Percentiles rank a stretch among this genome's conserved stretches.
phyloP scores from a whole-genome alignment of 2,113 vertebrate genomes.

The Cottus gobio region DNA sequence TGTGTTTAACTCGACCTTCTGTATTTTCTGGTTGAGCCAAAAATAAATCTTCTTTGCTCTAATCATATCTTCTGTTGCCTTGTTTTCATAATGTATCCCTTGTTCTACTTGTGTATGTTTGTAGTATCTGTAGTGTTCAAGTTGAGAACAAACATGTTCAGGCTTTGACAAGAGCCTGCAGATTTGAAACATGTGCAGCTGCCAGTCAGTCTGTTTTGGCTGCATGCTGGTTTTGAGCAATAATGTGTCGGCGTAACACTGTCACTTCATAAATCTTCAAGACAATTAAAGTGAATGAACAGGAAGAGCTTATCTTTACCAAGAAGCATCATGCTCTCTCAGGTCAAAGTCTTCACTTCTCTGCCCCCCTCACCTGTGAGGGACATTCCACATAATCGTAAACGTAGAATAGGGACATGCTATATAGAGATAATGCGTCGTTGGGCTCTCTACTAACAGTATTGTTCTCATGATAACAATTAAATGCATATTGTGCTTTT shows the following conservation, averaged over 20 bases:
- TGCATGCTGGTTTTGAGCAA: neutral
- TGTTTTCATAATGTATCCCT: neutral
- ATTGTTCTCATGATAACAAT: slow-evolving; percentile 1
- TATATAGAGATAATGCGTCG: neutral
- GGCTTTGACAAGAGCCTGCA: neutral
- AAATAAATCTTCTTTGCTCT: neutral
- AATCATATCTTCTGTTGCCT: neutral
- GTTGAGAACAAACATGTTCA: neutral
- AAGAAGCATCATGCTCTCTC: neutral
- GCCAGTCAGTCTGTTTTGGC: neutral
- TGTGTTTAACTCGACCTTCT: neutral
- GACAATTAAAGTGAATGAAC: neutral
- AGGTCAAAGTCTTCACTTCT: neutral
- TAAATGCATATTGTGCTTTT: neutral
- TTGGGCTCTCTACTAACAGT: neutral
- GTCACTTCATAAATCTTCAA: neutral
- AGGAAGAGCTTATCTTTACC: neutral
- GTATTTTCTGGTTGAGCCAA: neutral
- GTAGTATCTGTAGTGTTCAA: neutral
- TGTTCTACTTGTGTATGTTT: neutral
- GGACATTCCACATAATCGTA: neutral
- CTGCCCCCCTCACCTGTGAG: neutral
- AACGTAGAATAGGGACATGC: neutral
- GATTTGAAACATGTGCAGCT: slow-evolving; percentile 10
- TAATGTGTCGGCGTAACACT: neutral